Evolutionary conservation across 2,113 vertebrate species (phyloP).

Genomic region (Telmatochromis sp.): DNA sequence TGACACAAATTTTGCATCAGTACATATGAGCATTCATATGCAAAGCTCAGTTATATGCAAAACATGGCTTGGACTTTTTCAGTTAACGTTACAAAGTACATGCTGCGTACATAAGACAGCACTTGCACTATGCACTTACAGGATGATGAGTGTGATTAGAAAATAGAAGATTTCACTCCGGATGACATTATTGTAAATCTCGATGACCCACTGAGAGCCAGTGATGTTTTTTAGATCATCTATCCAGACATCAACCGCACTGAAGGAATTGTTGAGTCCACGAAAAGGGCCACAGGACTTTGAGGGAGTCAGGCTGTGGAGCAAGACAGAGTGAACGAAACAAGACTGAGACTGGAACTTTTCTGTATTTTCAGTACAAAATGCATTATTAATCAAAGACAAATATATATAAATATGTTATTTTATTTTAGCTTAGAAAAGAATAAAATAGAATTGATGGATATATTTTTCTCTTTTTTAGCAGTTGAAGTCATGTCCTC

Average conservation of each 20-base stretch:
- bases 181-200: conserved; percentile 85
- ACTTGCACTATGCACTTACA: conserved; percentile 73
- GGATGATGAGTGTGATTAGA: conserved; percentile 69
- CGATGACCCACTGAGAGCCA: conserved; percentile 72
- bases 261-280: conserved; percentile 72
- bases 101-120: background rate
- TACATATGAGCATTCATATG: background rate
- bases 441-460: background rate
- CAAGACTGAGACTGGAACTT: background rate
- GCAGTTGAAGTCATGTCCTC: background rate
- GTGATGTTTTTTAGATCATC: conserved; percentile 14
- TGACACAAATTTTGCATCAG: background rate
- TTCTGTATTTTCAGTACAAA: background rate
- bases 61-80: background rate
- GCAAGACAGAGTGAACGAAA: background rate
- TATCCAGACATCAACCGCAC: conserved; percentile 77
- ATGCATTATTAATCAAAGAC: background rate
- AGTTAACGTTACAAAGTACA: background rate
- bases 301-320: conserved; percentile 79
- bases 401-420: background rate
- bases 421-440: background rate
- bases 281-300: conserved; percentile 84
- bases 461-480: background rate
- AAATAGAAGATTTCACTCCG: conserved; percentile 85
- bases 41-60: background rate